Percentiles rank a stretch among this genome's conserved stretches.
phyloP scores from a whole-genome alignment of 2,113 vertebrate genomes.

The Rhagologus leucostigma region DNA sequence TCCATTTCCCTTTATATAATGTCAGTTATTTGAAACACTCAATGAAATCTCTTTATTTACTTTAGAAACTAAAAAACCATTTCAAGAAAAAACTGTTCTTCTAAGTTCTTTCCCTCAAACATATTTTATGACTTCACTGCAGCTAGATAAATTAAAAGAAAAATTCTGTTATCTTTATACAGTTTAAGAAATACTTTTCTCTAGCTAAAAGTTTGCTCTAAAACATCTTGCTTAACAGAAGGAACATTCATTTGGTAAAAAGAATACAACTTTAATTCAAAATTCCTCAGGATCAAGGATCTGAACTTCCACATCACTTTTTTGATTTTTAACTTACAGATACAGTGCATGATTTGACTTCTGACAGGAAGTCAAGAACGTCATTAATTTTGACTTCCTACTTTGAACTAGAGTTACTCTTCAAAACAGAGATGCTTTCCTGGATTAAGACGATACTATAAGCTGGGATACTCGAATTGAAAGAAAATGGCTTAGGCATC shows the following conservation, averaged over 20 bases:
- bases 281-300: not conserved
- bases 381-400: not conserved
- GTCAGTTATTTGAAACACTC: not conserved
- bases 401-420: not conserved
- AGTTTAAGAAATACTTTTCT: not conserved
- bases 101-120: not conserved
- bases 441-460: not conserved
- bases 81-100: not conserved
- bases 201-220: not conserved
- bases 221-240: not conserved
- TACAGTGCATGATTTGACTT: not conserved
- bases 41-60: not conserved
- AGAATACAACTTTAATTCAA: not conserved
- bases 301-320: not conserved
- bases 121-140: not conserved
- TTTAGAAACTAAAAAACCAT: not conserved
- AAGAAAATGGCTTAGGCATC: not conserved
- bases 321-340: not conserved
- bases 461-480: not conserved
- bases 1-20: not conserved
- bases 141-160: not conserved
- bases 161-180: not conserved
- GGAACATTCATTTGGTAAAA: not conserved
- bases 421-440: not conserved
- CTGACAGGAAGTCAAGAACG: not conserved